Conservation (phyloP, 1,140 invertebrate genomes). For the Aleiodes sp. region DNA sequence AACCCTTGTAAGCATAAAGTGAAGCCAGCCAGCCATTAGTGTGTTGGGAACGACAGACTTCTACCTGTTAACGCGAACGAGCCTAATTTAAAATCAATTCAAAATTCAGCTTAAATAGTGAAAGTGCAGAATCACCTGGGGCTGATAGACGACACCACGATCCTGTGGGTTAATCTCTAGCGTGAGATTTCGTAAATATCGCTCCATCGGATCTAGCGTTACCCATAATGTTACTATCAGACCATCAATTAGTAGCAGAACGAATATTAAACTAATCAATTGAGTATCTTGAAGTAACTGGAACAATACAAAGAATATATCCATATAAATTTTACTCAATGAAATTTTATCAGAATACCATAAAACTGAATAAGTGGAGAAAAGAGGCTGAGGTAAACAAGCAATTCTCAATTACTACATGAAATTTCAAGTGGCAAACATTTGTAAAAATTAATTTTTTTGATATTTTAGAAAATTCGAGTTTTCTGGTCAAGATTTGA, state of each 20-base stretch:
- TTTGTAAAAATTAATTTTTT: too few species aligned
- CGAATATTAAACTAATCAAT: slow-evolving; percentile 81
- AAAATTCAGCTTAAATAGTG: background rate
- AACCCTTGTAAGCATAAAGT: slow-evolving; percentile 89
- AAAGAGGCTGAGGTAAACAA: too few species aligned
- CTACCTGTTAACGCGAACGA: slow-evolving; percentile 71
- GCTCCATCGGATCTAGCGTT: slow-evolving; percentile 83
- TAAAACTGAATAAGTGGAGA: too few species aligned
- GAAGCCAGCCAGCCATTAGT: slow-evolving; percentile 87
- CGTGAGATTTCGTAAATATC: slow-evolving; percentile 84
- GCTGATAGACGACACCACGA: slow-evolving; percentile 84
- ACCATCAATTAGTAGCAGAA: slow-evolving; percentile 80
- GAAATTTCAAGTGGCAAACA: background rate
- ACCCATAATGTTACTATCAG: slow-evolving; percentile 84
- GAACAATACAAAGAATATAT: slow-evolving; percentile 33
- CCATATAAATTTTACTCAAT: too few species aligned
- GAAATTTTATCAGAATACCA: too few species aligned
- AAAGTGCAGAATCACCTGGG: slow-evolving; percentile 72
- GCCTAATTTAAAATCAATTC: background rate
- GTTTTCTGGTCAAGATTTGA: too few species aligned
- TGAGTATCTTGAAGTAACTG: slow-evolving; percentile 84
- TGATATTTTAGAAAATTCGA: too few species aligned
- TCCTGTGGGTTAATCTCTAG: slow-evolving; percentile 80
- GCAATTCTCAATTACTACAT: too few species aligned
- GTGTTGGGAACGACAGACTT: slow-evolving; percentile 86